Base-by-base conservation (phyloP, 2,888 invertebrate species). In the Apeira syringaria region DNA sequence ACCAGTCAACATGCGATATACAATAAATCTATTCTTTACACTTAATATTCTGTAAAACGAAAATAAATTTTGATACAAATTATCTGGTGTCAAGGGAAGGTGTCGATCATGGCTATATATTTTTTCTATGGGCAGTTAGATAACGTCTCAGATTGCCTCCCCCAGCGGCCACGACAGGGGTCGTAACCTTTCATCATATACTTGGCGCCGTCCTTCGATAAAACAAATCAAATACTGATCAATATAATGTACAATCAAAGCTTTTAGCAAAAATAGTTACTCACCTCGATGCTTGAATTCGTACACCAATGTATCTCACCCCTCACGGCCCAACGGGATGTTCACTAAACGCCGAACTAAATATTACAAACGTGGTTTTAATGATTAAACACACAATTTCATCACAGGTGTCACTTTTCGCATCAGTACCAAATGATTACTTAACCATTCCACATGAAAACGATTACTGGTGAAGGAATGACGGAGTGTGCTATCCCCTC, bases 401-500 rank as follows among this genome's bases (percentile, higher is more conserved):
- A 41, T 51, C 51, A 44, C 38, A 30, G 47, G 36, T 42, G 41
- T 28, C 53, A 56, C 46, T 47, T 39, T 40, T 53, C 33, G 53
- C 50, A 64, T 59, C 62, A 69, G 64, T 56, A 37, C 35, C 43
- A 61, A 66, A 66, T 71, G 73, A 75, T 83, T 84, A 82, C 78
- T 83, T 75, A 86, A 86, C 79, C 81, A 82, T 79, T 78, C 64
- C 73, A 74, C 69, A 72, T 73, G 56, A 72, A 69, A 71, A 55
- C 63, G 59, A 60, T 58, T 55, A 57, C 62, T 69, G 73, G 65
- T 50, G 50, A 2, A 1, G 32, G 41, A 38, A 49, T 45, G 32
- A 44, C 46, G 35, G 46, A 40, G 47, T 61, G 68, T 65, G 50
- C 53, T 45, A 50, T 56, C 63, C 65, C 56, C 69, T 45, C 63